These are phyloP conservation scores for Phyllotreta striolata DNA, from an alignment of 2,888 invertebrate genomes.

Conservation along the genomic window DNA sequence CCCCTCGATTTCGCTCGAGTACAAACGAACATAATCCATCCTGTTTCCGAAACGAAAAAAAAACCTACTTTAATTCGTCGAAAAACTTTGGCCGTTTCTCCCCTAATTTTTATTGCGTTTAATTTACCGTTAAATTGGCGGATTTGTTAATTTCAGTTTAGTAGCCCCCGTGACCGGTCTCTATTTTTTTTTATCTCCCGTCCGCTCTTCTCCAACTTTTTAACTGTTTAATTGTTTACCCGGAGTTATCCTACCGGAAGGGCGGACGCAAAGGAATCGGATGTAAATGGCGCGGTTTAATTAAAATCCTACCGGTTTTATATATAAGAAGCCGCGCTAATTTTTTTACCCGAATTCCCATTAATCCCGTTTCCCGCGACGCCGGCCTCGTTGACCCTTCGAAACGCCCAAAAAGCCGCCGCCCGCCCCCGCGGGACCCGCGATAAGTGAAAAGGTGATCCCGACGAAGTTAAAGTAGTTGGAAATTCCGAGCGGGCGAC, in stretches of 20 bases:
- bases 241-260: conserved; percentile 13
- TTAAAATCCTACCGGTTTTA: conserved; percentile 3
- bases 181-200: conserved; percentile 27
- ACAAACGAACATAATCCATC: no score
- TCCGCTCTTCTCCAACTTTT: conserved; percentile 19
- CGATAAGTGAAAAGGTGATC: conserved; percentile 53
- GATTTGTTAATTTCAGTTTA: conserved; percentile 37
- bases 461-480: conserved; percentile 52
- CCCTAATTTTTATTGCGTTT: conserved; percentile 34
- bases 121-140: conserved; percentile 38
- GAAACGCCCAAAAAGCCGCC: conserved; percentile 41
- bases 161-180: conserved; percentile 25
- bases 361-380: no score
- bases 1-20: no score
- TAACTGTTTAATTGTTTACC: conserved; percentile 10
- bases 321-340: background rate
- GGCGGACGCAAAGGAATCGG: conserved; percentile 7
- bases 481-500: conserved; percentile 38
- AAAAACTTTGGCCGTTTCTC: conserved; percentile 20
- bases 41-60: no score
- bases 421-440: conserved; percentile 42
- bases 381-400: no score
- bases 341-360: background rate
- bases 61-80: no score
- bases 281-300: conserved; percentile 21